Evolutionary conservation across 2,797 vertebrate genomes (phyloP).

Genomic region (Toxotes lorentzi): DNA sequence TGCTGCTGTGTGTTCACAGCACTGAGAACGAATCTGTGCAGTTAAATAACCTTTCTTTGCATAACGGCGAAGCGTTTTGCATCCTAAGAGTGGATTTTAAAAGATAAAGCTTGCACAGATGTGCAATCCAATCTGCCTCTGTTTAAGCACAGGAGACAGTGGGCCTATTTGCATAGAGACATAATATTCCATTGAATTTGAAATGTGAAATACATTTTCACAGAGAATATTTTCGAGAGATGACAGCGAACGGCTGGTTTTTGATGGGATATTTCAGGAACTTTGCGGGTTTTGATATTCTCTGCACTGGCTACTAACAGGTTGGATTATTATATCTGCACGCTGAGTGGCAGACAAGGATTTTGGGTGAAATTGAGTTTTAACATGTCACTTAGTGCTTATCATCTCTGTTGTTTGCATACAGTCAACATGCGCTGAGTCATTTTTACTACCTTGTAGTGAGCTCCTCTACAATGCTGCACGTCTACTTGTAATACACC

Average conservation of each 20-base stretch:
- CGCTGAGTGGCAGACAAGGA: constrained; percentile 16
- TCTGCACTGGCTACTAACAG: constrained; percentile 2
- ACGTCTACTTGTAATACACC: constrained; percentile 10
- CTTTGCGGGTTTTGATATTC: constrained; percentile 25
- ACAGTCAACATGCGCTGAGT: constrained; percentile 10
- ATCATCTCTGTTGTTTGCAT: constrained; percentile 45
- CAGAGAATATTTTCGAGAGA: constrained; percentile 38
- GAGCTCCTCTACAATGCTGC: constrained; percentile 5
- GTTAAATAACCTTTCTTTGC: constrained; percentile 57
- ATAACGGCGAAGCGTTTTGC: constrained; percentile 43
- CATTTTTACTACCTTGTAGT: constrained; percentile 14
- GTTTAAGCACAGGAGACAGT: constrained; percentile 64
- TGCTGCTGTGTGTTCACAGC: constrained; percentile 19
- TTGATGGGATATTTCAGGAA: constrained; percentile 35
- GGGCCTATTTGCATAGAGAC: constrained; percentile 67
- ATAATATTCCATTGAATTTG: constrained; percentile 56
- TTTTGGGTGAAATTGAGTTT: constrained; percentile 40
- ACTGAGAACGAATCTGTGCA: constrained; percentile 16
- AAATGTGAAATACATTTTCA: constrained; percentile 58
- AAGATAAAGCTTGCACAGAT: constrained; percentile 57
- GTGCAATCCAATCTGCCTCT: constrained; percentile 68
- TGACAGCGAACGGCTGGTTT: constrained; percentile 34
- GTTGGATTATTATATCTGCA: constrained; percentile 54
- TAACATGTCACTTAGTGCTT: constrained; percentile 26
- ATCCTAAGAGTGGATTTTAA: constrained; percentile 63